Percentiles rank a stretch among this genome's conserved stretches.
These are phyloP conservation scores for Ophiothrix spiculata DNA, from an alignment of 35 echinoderm and acorn worm genomes.

Conservation along the genomic window DNA sequence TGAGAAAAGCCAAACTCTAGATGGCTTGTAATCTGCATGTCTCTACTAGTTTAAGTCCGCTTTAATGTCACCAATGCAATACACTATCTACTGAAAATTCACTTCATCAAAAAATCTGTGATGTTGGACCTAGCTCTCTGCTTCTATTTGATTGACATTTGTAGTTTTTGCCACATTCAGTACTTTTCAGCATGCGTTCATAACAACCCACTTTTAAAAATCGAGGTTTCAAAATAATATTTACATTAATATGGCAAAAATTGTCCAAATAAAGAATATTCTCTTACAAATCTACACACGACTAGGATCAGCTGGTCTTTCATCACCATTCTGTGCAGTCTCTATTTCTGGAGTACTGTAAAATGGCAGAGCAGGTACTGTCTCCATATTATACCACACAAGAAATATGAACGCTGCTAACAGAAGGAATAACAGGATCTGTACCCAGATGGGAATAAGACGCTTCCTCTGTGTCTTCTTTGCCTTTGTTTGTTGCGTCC, in stretches of 20 bases:
- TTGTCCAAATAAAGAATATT: too few species aligned
- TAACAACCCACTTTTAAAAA: not conserved
- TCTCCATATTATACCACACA: conserved; percentile 34
- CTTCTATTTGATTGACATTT: too few species aligned
- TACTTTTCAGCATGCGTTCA: not conserved
- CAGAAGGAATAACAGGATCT: conserved; percentile 13
- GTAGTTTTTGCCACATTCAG: not conserved
- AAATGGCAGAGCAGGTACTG: not conserved
- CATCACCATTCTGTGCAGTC: not conserved
- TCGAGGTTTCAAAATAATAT: not conserved
- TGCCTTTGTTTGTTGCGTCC: not conserved
- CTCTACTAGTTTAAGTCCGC: too few species aligned
- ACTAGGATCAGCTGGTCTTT: too few species aligned
- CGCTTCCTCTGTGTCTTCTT: not conserved
- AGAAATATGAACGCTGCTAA: conserved; percentile 12
- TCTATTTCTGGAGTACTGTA: not conserved
- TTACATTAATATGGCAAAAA: not conserved
- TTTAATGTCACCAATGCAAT: too few species aligned
- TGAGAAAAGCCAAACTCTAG: too few species aligned
- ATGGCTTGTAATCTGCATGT: too few species aligned
- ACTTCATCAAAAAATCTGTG: too few species aligned
- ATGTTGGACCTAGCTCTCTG: too few species aligned
- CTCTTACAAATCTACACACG: too few species aligned
- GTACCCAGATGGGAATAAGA: conserved; percentile 12
- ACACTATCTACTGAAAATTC: too few species aligned